Percentiles rank a stretch among this genome's conserved stretches.
phyloP scores from a whole-genome alignment of 2,888 invertebrate genomes.

The Heliconius charithonia region DNA sequence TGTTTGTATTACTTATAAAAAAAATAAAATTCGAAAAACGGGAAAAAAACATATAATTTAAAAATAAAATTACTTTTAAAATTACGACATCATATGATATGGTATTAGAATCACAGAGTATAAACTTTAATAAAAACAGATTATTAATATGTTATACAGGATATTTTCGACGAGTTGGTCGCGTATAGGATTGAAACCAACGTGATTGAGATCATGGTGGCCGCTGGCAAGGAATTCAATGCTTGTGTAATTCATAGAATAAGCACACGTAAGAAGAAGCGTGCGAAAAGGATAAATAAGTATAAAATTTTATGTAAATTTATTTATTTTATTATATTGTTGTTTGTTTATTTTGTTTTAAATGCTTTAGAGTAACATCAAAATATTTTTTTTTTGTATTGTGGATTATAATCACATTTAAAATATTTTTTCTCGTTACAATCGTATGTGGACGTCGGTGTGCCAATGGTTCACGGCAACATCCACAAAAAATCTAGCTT shows the following conservation, averaged over 20 bases:
- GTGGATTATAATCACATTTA: no score
- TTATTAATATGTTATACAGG: constrained; percentile 52
- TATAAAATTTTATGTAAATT: not conserved
- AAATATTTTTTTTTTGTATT: no score
- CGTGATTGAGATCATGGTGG: constrained; percentile 58
- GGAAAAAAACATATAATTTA: no score
- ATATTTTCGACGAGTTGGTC: constrained; percentile 60
- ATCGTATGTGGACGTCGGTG: no score
- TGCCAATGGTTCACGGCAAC: no score
- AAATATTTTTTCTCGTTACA: no score
- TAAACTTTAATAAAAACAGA: not conserved
- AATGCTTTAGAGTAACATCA: not conserved
- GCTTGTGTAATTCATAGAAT: constrained; percentile 58
- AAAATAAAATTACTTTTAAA: no score
- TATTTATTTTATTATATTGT: no score
- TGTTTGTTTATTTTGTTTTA: not conserved
- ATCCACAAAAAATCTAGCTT: no score
- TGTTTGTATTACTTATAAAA: no score
- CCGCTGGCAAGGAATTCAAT: constrained; percentile 51
- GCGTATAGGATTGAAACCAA: constrained; percentile 61
- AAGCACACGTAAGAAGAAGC: constrained; percentile 43
- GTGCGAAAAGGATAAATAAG: constrained; percentile 23
- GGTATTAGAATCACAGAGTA: constrained; percentile 13
- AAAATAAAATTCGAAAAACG: no score
- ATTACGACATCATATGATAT: not conserved